These are phyloP conservation scores for Ceratotherium simum DNA, from an alignment of 2,113 vertebrate species.

Conservation along the genomic window DNA sequence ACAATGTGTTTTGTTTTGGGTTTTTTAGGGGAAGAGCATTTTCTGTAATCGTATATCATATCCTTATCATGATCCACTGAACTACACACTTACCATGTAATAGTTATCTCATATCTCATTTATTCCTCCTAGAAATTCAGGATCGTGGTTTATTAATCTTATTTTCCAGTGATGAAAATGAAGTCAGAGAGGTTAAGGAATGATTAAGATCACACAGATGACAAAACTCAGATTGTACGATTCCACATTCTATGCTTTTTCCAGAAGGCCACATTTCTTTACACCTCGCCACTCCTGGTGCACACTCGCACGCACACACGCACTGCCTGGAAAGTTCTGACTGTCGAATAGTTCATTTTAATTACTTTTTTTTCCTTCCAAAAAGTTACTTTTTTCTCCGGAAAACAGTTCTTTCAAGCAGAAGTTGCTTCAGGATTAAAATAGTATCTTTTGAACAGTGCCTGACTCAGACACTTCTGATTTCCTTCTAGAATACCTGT, in stretches of 20 bases:
- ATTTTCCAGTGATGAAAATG: neutral
- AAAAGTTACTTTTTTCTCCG: neutral
- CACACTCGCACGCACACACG: rapidly evolving
- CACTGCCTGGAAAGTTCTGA: neutral
- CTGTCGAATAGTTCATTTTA: neutral
- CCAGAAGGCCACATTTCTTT: neutral
- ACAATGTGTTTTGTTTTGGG: neutral
- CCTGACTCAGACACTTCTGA: neutral
- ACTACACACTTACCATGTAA: rapidly evolving
- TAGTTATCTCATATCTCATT: neutral
- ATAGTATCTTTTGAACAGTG: neutral
- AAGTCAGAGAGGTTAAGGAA: neutral
- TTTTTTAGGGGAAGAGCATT: neutral
- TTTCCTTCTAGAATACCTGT: neutral
- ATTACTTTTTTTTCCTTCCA: neutral
- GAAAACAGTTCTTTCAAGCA: neutral
- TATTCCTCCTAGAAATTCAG: neutral
- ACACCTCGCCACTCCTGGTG: rapidly evolving
- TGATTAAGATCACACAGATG: neutral
- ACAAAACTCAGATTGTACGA: too few species aligned
- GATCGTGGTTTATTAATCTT: neutral
- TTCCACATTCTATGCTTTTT: neutral
- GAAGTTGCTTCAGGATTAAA: neutral
- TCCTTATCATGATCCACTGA: neutral
- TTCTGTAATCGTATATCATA: rapidly evolving